phyloP scores from a whole-genome alignment of 2,113 vertebrate species.

The Cyprinodon tularosa region DNA sequence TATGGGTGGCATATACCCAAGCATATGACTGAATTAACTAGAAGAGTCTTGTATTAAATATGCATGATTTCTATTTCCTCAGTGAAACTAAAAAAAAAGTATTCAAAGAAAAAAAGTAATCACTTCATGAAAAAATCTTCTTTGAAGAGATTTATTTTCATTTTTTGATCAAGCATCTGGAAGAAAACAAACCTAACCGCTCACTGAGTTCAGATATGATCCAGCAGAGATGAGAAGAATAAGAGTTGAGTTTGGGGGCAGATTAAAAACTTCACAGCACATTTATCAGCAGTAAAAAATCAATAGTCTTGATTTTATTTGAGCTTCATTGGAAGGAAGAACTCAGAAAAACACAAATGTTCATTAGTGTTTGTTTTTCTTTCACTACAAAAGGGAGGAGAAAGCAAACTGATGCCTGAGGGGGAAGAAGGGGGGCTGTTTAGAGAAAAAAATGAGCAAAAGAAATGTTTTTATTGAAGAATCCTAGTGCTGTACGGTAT shows the following conservation, averaged over 20 bases:
- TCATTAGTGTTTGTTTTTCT: constrained; percentile 60
- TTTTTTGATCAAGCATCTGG: constrained; percentile 25
- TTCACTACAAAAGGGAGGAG: constrained; percentile 39
- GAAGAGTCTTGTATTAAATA: constrained; percentile 5
- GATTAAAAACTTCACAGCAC: constrained; percentile 60
- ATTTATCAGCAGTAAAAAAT: constrained; percentile 71
- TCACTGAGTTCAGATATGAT: constrained; percentile 2
- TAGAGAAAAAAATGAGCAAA: constrained; percentile 46
- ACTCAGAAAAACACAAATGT: constrained; percentile 57
- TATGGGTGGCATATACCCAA: not conserved
- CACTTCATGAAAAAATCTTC: constrained; percentile 23
- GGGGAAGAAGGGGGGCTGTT: constrained; percentile 31
- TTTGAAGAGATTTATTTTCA: constrained; percentile 8
- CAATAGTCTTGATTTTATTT: constrained; percentile 76
- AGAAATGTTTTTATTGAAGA: constrained; percentile 40
- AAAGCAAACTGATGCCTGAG: constrained; percentile 43
- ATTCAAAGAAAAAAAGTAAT: constrained; percentile 14
- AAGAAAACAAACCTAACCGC: constrained; percentile 60
- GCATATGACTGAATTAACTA: not conserved
- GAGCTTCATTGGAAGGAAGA: constrained; percentile 62
- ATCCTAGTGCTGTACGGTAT: constrained; percentile 19
- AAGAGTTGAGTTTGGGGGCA: constrained; percentile 40
- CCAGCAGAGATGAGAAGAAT: constrained; percentile 37
- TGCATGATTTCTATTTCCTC: not conserved
- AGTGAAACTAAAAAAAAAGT: constrained; percentile 20